phyloP scores from a whole-genome alignment of 2,888 invertebrate genomes.

The Charanyca ferruginea region DNA sequence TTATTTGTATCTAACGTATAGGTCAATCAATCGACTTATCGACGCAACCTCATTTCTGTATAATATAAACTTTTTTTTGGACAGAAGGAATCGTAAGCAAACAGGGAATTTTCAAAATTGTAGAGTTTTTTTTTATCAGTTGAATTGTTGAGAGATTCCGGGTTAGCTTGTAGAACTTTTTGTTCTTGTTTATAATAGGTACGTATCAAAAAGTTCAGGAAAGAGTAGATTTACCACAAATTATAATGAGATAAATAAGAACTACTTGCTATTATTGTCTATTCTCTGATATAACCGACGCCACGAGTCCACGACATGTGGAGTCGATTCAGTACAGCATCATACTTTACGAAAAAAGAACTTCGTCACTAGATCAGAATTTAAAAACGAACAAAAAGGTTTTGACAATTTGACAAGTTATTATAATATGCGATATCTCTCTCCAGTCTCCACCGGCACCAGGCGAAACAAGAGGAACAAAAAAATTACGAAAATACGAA shows the following conservation, averaged over 20 bases:
- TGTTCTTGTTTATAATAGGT: too few relatives aligned
- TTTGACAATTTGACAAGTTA: background rate
- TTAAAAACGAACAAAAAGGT: background rate
- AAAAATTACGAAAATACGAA: too few relatives aligned
- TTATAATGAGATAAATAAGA: constrained; percentile 40
- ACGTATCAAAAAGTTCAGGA: constrained; percentile 8
- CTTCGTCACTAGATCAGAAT: background rate
- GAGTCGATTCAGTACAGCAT: constrained; percentile 35
- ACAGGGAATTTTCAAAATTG: too few relatives aligned
- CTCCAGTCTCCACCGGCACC: too few relatives aligned
- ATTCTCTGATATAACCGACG: constrained; percentile 69
- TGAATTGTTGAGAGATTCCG: too few relatives aligned
- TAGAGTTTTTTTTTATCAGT: too few relatives aligned
- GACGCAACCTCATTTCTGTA: too few relatives aligned
- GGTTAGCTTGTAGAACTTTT: too few relatives aligned
- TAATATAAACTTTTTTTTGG: too few relatives aligned
- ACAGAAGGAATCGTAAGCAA: too few relatives aligned
- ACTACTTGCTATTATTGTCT: constrained; percentile 76
- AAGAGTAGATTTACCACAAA: constrained; percentile 48
- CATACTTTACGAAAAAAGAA: constrained; percentile 19
- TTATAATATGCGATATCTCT: background rate
- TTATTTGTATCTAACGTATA: background rate
- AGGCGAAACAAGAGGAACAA: background rate
- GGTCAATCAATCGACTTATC: background rate
- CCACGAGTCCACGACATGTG: constrained; percentile 48